phyloP scores from a whole-genome alignment of 2,797 vertebrate genomes.

The Podargus strigoides region DNA sequence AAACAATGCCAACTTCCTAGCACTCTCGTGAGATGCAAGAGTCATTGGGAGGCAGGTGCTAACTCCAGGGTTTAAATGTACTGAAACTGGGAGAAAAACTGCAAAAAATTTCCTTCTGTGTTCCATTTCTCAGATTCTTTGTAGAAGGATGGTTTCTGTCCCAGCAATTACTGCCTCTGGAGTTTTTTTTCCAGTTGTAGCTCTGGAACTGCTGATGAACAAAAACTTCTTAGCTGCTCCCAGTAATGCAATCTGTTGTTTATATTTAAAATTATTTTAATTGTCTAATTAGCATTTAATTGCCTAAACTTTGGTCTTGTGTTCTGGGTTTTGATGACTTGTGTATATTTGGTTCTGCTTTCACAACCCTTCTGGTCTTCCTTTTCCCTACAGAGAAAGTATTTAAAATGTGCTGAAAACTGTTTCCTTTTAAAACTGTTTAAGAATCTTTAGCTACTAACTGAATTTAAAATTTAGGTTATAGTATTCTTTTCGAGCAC shows the following conservation, averaged over 20 bases:
- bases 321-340: slow-evolving; percentile 18
- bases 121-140: background rate
- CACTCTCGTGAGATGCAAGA: accelerated
- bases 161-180: background rate
- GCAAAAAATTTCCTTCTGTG: background rate
- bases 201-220: slow-evolving; percentile 12
- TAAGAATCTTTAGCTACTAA: background rate
- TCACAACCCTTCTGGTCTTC: background rate
- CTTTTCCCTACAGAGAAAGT: background rate
- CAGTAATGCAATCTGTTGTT: slow-evolving; percentile 44
- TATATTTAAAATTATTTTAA: slow-evolving; percentile 43
- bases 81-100: background rate
- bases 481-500: background rate
- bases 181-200: background rate
- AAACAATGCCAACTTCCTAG: background rate
- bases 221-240: background rate
- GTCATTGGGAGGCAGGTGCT: background rate
- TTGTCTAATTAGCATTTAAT: slow-evolving; percentile 50
- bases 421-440: background rate
- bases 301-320: background rate
- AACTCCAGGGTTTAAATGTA: background rate
- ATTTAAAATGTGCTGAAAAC: background rate
- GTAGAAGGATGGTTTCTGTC: background rate
- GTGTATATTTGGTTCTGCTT: background rate
- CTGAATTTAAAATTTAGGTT: background rate